These are phyloP conservation scores for Corvus hawaiiensis DNA, from an alignment of 2,113 vertebrate genomes.

Conservation along the genomic window DNA sequence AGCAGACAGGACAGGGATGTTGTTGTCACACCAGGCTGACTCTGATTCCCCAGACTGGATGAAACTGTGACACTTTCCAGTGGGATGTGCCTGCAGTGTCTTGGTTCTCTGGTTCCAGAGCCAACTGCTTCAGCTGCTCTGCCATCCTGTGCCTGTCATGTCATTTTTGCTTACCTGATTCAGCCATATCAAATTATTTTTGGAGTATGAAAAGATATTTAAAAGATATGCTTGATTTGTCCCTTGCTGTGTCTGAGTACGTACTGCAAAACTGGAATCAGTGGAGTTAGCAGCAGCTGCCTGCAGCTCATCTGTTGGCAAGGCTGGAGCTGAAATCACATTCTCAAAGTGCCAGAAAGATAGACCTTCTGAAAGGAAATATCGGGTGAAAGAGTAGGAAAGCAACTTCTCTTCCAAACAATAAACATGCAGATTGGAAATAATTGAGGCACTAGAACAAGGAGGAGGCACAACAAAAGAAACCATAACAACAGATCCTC, in stretches of 20 bases:
- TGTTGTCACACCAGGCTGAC: not conserved
- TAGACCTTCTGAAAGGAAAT: constrained; percentile 32
- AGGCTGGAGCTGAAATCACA: constrained; percentile 39
- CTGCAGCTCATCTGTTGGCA: constrained; percentile 39
- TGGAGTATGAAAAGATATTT: not conserved
- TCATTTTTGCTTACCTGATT: not conserved
- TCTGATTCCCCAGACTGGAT: not conserved
- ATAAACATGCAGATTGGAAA: constrained; percentile 43
- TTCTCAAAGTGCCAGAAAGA: constrained; percentile 59
- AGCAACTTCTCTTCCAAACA: not conserved
- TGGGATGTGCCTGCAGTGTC: not conserved
- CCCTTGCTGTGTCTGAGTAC: not conserved
- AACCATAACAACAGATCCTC: not conserved
- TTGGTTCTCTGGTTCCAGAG: not conserved
- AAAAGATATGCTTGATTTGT: not conserved
- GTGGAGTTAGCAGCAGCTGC: constrained; percentile 27
- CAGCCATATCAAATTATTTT: not conserved
- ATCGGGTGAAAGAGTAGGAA: constrained; percentile 51
- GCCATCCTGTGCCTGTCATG: not conserved
- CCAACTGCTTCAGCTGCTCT: not conserved
- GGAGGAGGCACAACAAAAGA: constrained; percentile 34
- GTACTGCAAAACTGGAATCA: not conserved
- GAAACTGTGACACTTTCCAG: not conserved
- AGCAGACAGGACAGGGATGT: not conserved
- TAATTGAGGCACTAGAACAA: constrained; percentile 35